These are phyloP conservation scores for Drosophila truncata DNA, from an alignment of 1,140 invertebrate genomes.

Conservation along the genomic window DNA sequence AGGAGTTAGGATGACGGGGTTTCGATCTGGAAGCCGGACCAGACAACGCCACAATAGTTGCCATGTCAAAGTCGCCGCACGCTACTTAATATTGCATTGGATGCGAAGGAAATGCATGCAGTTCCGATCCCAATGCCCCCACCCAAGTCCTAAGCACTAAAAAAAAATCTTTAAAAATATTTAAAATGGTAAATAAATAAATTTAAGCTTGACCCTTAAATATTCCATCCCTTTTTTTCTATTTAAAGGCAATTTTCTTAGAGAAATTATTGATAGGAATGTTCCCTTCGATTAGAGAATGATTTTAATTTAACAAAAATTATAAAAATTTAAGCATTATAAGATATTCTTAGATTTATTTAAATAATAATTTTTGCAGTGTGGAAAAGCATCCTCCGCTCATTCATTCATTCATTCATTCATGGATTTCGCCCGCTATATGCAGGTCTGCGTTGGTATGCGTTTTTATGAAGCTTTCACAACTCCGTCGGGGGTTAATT, in stretches of 20 bases:
- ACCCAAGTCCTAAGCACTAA: neutral
- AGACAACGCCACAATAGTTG: conserved; percentile 39
- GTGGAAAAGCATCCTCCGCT: conserved; percentile 8
- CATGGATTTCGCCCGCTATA: conserved; percentile 24
- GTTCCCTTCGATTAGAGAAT: too few species aligned
- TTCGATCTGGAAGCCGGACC: conserved; percentile 9
- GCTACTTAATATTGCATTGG: conserved; percentile 56
- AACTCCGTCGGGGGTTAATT: conserved; percentile 51
- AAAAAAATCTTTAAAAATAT: neutral
- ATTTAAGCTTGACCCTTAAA: neutral
- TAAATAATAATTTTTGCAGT: neutral
- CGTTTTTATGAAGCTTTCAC: conserved; percentile 50
- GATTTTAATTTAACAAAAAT: neutral
- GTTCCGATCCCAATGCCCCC: conserved; percentile 17
- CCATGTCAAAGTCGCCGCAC: conserved; percentile 41
- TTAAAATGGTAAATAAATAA: too few species aligned
- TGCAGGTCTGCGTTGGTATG: conserved; percentile 25
- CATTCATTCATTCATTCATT: conserved; percentile 33
- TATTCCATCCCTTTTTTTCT: neutral
- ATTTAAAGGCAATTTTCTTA: neutral
- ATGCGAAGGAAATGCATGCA: conserved; percentile 32
- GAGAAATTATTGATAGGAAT: neutral
- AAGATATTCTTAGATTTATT: too few species aligned
- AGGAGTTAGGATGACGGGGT: neutral
- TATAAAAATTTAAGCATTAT: neutral